phyloP scores from a whole-genome alignment of 2,797 vertebrate genomes.

The Rhincodon typus region DNA sequence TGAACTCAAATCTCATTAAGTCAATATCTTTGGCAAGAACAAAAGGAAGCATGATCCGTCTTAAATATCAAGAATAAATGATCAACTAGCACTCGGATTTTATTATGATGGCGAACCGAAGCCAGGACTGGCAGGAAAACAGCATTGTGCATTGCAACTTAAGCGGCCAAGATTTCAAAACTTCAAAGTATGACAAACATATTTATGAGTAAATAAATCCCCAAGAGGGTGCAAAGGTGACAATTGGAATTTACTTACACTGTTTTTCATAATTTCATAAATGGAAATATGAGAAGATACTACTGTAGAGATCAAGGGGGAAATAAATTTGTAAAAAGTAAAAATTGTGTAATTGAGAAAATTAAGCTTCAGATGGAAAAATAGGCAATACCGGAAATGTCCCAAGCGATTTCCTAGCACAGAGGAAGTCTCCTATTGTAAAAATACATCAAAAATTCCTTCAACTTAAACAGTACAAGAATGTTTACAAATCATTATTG shows the following conservation, averaged over 20 bases:
- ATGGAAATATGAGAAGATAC: background rate
- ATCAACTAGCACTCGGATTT: background rate
- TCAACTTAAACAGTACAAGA: background rate
- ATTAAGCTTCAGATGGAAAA: background rate
- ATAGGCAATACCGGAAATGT: background rate
- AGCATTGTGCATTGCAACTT: background rate
- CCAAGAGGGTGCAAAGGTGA: background rate
- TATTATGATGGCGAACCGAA: background rate
- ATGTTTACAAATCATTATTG: background rate
- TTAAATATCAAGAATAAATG: background rate
- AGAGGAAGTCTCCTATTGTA: background rate
- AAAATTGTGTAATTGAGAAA: background rate
- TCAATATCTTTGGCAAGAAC: background rate
- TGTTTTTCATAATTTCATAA: background rate
- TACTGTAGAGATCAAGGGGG: background rate
- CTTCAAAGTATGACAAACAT: background rate
- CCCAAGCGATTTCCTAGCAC: background rate
- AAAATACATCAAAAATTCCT: background rate
- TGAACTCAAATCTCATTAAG: background rate
- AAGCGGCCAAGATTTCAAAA: background rate
- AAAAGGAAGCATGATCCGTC: background rate
- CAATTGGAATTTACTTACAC: background rate
- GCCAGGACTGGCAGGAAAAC: background rate
- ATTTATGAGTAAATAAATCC: background rate
- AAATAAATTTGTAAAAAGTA: background rate